These are phyloP conservation scores for Nemoura dubitans DNA, from an alignment of 2,888 invertebrate genomes.

Conservation along the genomic window DNA sequence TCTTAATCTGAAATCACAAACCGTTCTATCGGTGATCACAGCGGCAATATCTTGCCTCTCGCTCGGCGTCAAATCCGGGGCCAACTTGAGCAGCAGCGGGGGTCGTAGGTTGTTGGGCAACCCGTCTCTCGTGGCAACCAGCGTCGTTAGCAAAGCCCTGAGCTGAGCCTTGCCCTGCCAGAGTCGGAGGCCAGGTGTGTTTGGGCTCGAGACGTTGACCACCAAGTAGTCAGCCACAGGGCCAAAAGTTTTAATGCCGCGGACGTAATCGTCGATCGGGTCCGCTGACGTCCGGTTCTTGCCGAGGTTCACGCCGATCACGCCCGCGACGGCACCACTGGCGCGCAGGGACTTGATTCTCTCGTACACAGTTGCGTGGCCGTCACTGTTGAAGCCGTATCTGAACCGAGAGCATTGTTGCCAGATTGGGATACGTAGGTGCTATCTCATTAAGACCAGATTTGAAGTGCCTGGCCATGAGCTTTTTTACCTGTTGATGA, in stretches of 20 bases:
- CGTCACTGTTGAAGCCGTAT: conserved; percentile 96
- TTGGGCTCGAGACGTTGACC: conserved; percentile 92
- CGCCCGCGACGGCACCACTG: conserved; percentile 65
- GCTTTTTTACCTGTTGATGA: conserved; percentile 81
- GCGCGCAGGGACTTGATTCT: conserved; percentile 70
- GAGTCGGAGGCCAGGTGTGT: conserved; percentile 89
- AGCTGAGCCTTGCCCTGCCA: conserved; percentile 83
- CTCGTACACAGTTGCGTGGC: conserved; percentile 78
- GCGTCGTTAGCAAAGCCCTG: conserved; percentile 70
- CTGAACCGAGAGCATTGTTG: conserved; percentile 61
- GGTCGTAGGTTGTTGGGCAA: conserved; percentile 65
- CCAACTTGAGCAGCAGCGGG: conserved; percentile 91
- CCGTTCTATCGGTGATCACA: conserved; percentile 65
- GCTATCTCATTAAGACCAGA: no score
- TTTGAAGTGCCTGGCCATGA: background rate
- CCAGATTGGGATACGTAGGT: no score
- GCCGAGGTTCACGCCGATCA: conserved; percentile 94
- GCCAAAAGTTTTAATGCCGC: conserved; percentile 85
- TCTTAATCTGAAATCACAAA: no score
- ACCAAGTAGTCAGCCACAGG: conserved; percentile 93
- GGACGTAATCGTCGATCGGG: conserved; percentile 82
- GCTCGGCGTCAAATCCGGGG: conserved; percentile 83
- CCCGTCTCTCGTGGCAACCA: conserved; percentile 69
- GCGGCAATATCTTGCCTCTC: conserved; percentile 85
- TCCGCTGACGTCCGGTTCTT: conserved; percentile 88